Conservation (phyloP, 2,797 vertebrate species). For the Gephyroberyx darwinii region DNA sequence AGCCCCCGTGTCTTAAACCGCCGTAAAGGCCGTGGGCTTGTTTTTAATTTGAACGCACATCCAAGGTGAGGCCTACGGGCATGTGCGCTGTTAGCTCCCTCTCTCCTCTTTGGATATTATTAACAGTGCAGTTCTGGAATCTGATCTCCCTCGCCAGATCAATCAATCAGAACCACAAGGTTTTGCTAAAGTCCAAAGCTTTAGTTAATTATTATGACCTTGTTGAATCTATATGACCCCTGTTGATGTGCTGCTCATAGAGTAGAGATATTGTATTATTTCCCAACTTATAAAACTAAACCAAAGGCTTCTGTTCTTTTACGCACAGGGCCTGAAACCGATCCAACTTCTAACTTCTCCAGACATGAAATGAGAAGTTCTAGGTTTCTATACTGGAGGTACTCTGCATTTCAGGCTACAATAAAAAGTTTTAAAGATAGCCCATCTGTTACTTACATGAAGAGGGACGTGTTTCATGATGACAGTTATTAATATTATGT, state of each 20-base stretch:
- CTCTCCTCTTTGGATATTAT: slow-evolving; percentile 65
- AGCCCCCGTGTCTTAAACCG: slow-evolving; percentile 59
- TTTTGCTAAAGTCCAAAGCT: slow-evolving; percentile 39
- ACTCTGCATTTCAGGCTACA: neutral
- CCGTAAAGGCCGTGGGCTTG: slow-evolving; percentile 64
- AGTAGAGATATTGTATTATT: neutral
- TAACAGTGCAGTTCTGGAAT: slow-evolving; percentile 52
- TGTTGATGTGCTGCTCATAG: neutral
- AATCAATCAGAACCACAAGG: slow-evolving; percentile 23
- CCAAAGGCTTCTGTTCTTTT: too few relatives aligned
- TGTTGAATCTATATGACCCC: too few relatives aligned
- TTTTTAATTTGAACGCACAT: slow-evolving; percentile 76
- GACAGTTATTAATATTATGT: too few relatives aligned
- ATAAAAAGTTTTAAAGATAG: neutral
- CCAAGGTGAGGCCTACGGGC: slow-evolving; percentile 71
- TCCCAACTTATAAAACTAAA: slow-evolving; percentile 22
- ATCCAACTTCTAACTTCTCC: neutral
- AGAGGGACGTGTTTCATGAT: too few relatives aligned
- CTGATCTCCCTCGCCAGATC: slow-evolving; percentile 43
- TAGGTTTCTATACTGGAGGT: neutral
- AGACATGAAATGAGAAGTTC: too few relatives aligned
- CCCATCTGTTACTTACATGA: neutral
- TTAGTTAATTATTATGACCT: neutral
- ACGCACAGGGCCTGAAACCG: neutral
- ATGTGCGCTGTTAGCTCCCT: slow-evolving; percentile 52